Evolutionary conservation across 2,797 vertebrate genomes (phyloP).

Genomic region (Potorous gilbertii): DNA sequence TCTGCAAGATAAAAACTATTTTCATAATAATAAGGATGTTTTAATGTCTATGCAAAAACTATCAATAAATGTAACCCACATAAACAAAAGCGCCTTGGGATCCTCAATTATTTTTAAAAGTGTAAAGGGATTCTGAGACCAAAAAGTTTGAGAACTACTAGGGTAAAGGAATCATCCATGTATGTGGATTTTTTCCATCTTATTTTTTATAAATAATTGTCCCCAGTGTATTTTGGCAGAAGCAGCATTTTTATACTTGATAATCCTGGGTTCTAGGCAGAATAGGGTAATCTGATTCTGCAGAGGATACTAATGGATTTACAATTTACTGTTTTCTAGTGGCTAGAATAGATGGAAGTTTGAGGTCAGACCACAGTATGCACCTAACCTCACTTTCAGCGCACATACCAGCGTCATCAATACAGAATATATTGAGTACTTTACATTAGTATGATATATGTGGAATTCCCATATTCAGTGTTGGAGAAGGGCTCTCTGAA

Average conservation of each 20-base stretch:
- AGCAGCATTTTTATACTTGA: constrained; percentile 1
- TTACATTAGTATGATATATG: rapidly evolving
- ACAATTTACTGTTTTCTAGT: neutral
- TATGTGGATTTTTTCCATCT: neutral
- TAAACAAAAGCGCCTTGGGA: neutral
- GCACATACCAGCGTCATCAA: neutral
- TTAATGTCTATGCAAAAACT: neutral
- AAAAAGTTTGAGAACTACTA: neutral
- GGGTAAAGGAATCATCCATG: neutral
- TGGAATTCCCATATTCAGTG: neutral
- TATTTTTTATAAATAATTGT: neutral
- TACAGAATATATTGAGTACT: neutral
- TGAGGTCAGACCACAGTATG: neutral
- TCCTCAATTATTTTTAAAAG: neutral
- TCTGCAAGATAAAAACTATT: neutral
- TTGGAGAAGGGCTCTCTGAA: neutral
- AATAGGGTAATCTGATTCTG: neutral
- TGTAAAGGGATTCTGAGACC: neutral
- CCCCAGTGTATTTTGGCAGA: constrained; percentile 5
- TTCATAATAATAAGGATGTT: neutral
- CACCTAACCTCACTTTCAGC: rapidly evolving
- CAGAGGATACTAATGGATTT: neutral
- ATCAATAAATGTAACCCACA: neutral
- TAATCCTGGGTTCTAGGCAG: neutral
- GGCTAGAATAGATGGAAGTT: neutral